A percentile compares a stretch with the other conserved stretches of the same genome.
Conservation (phyloP, 2,113 vertebrate species). For the Hyperoodon ampullatus region DNA sequence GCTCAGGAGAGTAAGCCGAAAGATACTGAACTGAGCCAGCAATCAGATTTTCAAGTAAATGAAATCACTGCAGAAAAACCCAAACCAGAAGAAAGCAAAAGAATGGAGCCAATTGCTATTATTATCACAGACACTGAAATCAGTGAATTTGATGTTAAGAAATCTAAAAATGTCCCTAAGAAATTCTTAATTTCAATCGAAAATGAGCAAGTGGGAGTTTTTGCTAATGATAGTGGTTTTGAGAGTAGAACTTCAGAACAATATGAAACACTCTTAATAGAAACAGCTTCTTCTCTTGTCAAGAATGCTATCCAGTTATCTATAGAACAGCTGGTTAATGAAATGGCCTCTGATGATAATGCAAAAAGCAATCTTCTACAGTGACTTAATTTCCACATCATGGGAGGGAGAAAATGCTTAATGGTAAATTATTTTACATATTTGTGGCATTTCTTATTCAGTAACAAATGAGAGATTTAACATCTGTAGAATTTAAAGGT, state of each 20-base stretch:
- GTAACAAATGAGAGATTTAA: slow-evolving; percentile 35
- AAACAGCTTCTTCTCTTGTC: slow-evolving; percentile 86
- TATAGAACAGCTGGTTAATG: slow-evolving; percentile 87
- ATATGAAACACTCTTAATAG: slow-evolving; percentile 84
- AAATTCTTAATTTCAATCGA: slow-evolving; percentile 78
- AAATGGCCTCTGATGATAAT: slow-evolving; percentile 86
- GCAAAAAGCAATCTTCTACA: slow-evolving; percentile 85
- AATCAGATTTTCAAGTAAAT: slow-evolving; percentile 51
- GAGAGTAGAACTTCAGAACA: slow-evolving; percentile 85
- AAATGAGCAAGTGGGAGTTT: slow-evolving; percentile 82
- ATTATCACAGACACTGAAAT: slow-evolving; percentile 87
- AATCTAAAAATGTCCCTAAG: slow-evolving; percentile 83
- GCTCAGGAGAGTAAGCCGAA: slow-evolving; percentile 27
- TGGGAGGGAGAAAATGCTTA: background rate
- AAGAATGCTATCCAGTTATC: slow-evolving; percentile 88
- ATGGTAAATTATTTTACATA: slow-evolving; percentile 39
- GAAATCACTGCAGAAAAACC: slow-evolving; percentile 54
- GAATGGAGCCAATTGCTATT: slow-evolving; percentile 80
- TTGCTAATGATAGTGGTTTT: slow-evolving; percentile 72
- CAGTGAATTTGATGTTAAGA: slow-evolving; percentile 83
- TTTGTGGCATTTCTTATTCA: slow-evolving; percentile 42
- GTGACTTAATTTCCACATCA: slow-evolving; percentile 60
- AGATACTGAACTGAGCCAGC: slow-evolving; percentile 51
- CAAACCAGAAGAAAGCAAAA: slow-evolving; percentile 68
- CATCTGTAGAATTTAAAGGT: slow-evolving; percentile 48